phyloP scores from a whole-genome alignment of 2,797 vertebrate genomes.

The Etheostoma perlongum region DNA sequence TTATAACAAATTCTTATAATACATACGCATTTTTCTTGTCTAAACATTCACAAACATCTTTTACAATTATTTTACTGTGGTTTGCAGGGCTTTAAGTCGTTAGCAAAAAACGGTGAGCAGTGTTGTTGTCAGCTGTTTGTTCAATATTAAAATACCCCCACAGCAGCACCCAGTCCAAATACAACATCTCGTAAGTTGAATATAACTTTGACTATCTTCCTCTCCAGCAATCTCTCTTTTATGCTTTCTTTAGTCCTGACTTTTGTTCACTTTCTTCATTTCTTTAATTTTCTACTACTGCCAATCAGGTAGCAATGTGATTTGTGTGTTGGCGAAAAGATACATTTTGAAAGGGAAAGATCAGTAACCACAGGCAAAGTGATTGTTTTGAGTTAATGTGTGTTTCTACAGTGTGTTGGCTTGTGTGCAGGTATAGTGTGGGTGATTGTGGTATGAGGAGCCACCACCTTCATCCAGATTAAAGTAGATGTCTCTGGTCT shows the following conservation, averaged over 20 bases:
- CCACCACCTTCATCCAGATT: slow-evolving; percentile 56
- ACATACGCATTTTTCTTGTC: no score
- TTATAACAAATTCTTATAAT: neutral
- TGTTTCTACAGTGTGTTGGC: neutral
- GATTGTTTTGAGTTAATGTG: neutral
- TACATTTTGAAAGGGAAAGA: neutral
- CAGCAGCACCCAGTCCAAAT: neutral
- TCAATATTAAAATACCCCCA: neutral
- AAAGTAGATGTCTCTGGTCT: slow-evolving; percentile 52
- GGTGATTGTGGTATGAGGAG: slow-evolving; percentile 20
- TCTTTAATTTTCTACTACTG: neutral
- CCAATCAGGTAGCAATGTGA: neutral
- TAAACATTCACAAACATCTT: no score
- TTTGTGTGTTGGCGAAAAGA: neutral
- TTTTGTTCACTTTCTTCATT: neutral
- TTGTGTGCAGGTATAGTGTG: neutral
- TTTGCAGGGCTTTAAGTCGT: neutral
- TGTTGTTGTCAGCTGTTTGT: slow-evolving; percentile 45
- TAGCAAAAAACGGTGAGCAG: slow-evolving; percentile 8
- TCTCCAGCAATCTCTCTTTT: neutral
- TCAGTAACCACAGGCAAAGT: neutral
- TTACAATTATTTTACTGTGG: neutral
- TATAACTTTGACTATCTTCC: neutral
- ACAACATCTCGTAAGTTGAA: neutral
- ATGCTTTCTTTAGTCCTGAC: neutral